Conservation (phyloP, 2,113 vertebrate species). For the Serilophus lunatus region DNA sequence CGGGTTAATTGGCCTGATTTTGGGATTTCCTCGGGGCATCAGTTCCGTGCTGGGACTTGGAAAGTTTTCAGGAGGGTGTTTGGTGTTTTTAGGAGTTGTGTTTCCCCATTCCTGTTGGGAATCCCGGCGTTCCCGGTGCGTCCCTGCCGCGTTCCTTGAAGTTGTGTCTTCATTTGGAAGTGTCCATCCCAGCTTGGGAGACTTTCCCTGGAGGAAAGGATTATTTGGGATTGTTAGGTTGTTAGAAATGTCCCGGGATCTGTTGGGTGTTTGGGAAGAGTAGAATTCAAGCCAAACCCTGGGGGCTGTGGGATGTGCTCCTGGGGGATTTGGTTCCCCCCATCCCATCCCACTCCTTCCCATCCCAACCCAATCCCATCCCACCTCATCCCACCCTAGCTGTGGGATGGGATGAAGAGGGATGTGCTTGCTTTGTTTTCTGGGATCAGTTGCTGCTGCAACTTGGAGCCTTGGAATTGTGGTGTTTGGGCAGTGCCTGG, state of each 20-base stretch:
- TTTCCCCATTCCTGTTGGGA: accelerated
- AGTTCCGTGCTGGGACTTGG: accelerated
- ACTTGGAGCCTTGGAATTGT: accelerated
- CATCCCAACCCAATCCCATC: no score
- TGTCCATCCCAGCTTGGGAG: accelerated
- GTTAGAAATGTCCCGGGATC: accelerated
- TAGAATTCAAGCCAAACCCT: accelerated
- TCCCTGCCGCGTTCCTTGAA: accelerated
- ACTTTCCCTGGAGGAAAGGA: neutral
- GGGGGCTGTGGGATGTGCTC: accelerated
- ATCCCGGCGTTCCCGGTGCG: accelerated
- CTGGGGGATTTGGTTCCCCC: neutral
- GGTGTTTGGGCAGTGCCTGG: accelerated
- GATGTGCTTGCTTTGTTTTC: accelerated
- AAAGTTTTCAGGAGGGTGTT: accelerated
- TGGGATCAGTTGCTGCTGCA: neutral
- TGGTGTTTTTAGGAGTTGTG: neutral
- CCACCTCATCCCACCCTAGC: accelerated
- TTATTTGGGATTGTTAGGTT: neutral
- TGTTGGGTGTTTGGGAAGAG: neutral
- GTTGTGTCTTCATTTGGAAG: no score
- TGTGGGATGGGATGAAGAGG: accelerated
- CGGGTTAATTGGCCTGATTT: accelerated
- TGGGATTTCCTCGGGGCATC: accelerated
- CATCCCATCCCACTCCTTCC: no score